These are phyloP conservation scores for Fregetta grallaria DNA, from an alignment of 2,113 vertebrate species.

Conservation along the genomic window DNA sequence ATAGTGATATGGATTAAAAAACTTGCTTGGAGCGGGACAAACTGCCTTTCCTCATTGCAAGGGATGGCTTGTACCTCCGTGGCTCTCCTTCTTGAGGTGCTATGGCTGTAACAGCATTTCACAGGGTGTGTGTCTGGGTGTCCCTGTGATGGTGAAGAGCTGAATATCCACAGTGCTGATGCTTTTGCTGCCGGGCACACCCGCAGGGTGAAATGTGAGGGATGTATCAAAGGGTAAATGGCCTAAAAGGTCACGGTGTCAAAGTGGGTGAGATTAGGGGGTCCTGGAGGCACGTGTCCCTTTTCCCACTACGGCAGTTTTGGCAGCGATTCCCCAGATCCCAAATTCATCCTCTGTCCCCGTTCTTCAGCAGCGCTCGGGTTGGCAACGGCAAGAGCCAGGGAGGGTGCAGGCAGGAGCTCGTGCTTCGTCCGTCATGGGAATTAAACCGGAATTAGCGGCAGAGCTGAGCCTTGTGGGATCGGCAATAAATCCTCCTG, in stretches of 20 bases:
- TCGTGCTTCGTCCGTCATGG: not conserved
- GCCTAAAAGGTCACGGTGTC: not conserved
- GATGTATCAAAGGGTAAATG: not conserved
- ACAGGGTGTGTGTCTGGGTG: not conserved
- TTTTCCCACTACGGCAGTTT: not conserved
- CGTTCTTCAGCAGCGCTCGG: not conserved
- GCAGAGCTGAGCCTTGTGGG: not conserved
- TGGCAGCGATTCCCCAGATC: not conserved
- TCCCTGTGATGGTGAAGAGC: not conserved
- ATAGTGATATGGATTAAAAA: not conserved
- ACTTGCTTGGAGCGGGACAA: too few relatives aligned
- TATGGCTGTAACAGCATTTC: rapidly evolving
- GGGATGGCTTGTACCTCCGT: rapidly evolving
- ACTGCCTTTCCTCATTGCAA: not conserved
- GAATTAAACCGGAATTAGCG: not conserved
- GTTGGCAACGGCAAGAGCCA: not conserved
- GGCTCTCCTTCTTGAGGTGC: not conserved
- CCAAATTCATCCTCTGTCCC: not conserved
- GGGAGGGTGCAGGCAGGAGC: not conserved
- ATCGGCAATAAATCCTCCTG: not conserved
- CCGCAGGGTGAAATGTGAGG: not conserved
- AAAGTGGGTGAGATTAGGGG: not conserved
- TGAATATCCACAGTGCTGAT: not conserved
- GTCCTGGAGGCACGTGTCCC: too few relatives aligned
- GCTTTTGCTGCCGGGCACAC: rapidly evolving